Evolutionary conservation across 1,140 invertebrate genomes (phyloP).

Genomic region (Steinernema feltiae): DNA sequence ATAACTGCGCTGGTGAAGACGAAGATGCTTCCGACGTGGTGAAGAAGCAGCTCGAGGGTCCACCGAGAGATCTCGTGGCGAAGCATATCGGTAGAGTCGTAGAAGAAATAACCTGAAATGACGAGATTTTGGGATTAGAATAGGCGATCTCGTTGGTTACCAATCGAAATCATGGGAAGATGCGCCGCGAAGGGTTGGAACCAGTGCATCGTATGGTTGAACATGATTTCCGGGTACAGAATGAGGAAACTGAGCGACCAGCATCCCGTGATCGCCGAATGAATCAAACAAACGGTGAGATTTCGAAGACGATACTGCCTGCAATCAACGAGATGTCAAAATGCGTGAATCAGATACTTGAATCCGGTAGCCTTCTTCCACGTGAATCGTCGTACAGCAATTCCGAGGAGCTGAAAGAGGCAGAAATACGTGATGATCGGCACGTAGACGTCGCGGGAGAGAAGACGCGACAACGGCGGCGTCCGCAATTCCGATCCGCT

Average conservation of each 20-base stretch:
- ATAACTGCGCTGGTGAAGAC: constrained; percentile 24
- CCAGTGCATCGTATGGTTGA: constrained; percentile 28
- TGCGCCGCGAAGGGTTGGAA: constrained; percentile 25
- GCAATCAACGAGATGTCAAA: not conserved
- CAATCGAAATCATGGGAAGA: constrained; percentile 29
- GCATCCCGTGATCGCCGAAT: constrained; percentile 34
- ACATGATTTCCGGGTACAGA: constrained; percentile 27
- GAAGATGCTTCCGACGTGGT: constrained; percentile 30
- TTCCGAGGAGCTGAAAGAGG: constrained; percentile 24
- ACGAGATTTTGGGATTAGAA: not conserved
- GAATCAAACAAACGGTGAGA: constrained; percentile 40
- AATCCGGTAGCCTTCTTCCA: not conserved
- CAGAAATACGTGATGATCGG: constrained; percentile 24
- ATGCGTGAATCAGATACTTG: not conserved
- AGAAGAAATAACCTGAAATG: constrained; percentile 26
- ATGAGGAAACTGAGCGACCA: constrained; percentile 22
- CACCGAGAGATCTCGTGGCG: constrained; percentile 25
- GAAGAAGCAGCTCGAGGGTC: constrained; percentile 26
- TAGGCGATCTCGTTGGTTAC: not conserved
- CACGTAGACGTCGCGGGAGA: not conserved
- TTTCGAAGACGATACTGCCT: constrained; percentile 48
- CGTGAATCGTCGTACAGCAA: constrained; percentile 20
- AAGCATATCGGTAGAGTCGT: constrained; percentile 30
- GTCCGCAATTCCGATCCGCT: constrained; percentile 11
- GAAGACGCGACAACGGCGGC: constrained; percentile 12